Percentiles rank a stretch among this genome's conserved stretches.
phyloP scores from a whole-genome alignment of 2,797 vertebrate genomes.

The Sebastes itinus region DNA sequence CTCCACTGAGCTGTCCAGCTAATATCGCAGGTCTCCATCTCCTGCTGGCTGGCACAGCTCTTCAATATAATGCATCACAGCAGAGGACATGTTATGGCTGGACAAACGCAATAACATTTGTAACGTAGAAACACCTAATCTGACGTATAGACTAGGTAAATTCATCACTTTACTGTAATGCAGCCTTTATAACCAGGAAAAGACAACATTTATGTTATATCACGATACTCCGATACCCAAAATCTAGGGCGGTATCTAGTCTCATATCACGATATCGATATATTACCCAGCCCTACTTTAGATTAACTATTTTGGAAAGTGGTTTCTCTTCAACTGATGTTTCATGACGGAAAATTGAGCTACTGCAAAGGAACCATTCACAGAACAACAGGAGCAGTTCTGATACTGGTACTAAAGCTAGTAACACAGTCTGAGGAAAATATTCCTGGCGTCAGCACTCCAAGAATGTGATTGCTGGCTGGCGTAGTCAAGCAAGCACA shows the following conservation, averaged over 20 bases:
- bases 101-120: background rate
- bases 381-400: constrained; percentile 1
- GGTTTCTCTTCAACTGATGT: background rate
- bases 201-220: no score
- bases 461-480: constrained; percentile 61
- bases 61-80: constrained; percentile 1
- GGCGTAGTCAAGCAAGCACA: constrained; percentile 24
- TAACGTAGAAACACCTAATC: background rate
- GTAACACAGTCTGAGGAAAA: constrained; percentile 44
- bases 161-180: no score
- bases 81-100: background rate
- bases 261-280: no score
- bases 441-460: constrained; percentile 68
- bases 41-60: background rate
- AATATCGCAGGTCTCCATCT: background rate
- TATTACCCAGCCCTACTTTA: no score
- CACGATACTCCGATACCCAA: no score
- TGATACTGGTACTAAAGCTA: constrained; percentile 38
- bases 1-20: background rate
- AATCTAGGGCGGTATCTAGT: no score
- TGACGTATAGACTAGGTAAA: background rate
- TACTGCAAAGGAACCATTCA: background rate
- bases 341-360: background rate
- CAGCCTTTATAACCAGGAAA: no score
- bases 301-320: background rate